Conservation (phyloP, 2,797 vertebrate genomes). For the Nasua narica region DNA sequence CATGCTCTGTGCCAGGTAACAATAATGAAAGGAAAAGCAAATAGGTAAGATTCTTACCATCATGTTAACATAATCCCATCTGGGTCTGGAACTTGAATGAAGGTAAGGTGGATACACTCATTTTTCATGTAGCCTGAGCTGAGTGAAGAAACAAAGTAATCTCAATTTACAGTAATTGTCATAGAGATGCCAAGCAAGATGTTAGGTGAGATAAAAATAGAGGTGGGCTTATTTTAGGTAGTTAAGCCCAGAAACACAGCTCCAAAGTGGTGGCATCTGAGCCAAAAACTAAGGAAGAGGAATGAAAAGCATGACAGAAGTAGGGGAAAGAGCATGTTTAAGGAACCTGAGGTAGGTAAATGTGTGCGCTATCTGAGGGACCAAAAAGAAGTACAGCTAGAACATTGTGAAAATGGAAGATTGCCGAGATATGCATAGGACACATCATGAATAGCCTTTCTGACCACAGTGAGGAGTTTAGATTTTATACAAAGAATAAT, state of each 20-base stretch:
- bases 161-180: not conserved
- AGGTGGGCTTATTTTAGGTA: not conserved
- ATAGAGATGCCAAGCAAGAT: not conserved
- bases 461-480: not conserved
- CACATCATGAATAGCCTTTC: not conserved
- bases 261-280: not conserved
- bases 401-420: not conserved
- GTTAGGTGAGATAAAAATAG: not conserved
- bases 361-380: not conserved
- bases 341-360: not conserved
- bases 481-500: not conserved
- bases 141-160: not conserved
- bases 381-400: not conserved
- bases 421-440: not conserved
- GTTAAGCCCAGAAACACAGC: not conserved
- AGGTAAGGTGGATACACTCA: not conserved
- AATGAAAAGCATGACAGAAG: not conserved
- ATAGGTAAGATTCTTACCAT: not conserved
- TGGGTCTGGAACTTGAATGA: not conserved
- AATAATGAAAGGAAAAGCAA: not conserved
- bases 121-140: not conserved
- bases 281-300: not conserved
- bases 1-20: not conserved
- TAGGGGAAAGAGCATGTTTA: not conserved
- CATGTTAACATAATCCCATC: conserved; percentile 22